A percentile compares a stretch with the other conserved stretches of the same genome.
Evolutionary conservation across 2,888 invertebrate genomes (phyloP).

Genomic region (Cheilosia urbana): DNA sequence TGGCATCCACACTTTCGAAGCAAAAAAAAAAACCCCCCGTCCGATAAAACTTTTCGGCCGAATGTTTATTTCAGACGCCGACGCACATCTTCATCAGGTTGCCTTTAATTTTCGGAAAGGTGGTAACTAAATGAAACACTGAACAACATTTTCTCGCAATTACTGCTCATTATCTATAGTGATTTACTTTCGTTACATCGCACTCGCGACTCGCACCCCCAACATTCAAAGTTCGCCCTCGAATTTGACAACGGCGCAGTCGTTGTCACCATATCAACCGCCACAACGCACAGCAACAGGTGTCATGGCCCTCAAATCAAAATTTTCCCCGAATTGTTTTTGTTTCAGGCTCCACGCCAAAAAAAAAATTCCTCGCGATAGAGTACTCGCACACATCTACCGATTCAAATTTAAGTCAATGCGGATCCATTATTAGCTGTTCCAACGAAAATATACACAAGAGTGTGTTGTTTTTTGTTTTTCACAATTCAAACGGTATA

Average conservation of each 20-base stretch:
- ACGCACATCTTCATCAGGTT: too few relatives aligned
- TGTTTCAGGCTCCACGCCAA: background rate
- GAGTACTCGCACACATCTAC: background rate
- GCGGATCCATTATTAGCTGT: slow-evolving; percentile 9
- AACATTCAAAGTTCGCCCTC: too few relatives aligned
- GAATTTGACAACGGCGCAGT: background rate
- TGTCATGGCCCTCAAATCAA: slow-evolving; percentile 23
- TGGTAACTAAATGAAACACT: too few relatives aligned
- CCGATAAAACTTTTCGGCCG: too few relatives aligned
- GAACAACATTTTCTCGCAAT: too few relatives aligned
- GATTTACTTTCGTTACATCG: too few relatives aligned
- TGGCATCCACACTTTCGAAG: too few relatives aligned
- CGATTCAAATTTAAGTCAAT: background rate
- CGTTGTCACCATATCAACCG: background rate
- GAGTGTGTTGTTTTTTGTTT: background rate
- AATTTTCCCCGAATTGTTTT: slow-evolving; percentile 1
- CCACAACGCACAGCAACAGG: slow-evolving; percentile 37
- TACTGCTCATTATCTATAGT: too few relatives aligned
- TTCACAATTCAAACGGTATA: slow-evolving; percentile 1
- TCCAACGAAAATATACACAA: slow-evolving; percentile 26
- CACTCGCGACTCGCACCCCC: too few relatives aligned
- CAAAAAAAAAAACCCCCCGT: too few relatives aligned
- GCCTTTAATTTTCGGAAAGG: too few relatives aligned
- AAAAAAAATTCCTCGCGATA: background rate
- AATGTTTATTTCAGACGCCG: too few relatives aligned